phyloP scores from a whole-genome alignment of 1,140 invertebrate species.

The Tetramorium alpestre region DNA sequence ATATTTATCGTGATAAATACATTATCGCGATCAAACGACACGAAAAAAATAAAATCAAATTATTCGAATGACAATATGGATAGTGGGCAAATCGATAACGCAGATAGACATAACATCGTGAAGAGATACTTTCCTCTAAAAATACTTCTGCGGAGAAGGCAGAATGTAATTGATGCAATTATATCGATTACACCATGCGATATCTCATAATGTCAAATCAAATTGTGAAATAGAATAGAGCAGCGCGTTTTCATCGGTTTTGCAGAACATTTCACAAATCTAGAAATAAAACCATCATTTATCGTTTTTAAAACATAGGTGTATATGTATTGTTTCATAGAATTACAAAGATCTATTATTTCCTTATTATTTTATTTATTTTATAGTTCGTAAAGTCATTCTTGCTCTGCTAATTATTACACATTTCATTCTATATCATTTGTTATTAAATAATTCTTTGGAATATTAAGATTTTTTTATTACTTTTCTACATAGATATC shows the following conservation, averaged over 20 bases:
- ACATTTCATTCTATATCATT: neutral
- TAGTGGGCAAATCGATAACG: conserved; percentile 14
- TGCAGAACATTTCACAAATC: neutral
- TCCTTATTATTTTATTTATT: neutral
- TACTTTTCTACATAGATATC: neutral
- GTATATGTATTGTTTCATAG: neutral
- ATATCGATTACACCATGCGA: neutral
- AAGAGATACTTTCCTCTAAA: neutral
- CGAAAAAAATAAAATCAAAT: neutral
- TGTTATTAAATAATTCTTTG: neutral
- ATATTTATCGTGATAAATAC: conserved; percentile 4
- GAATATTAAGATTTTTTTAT: neutral
- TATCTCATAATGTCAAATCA: neutral
- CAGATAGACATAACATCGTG: neutral
- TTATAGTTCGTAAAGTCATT: neutral
- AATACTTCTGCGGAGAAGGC: neutral
- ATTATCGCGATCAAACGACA: neutral
- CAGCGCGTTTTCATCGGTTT: neutral
- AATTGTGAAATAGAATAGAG: neutral
- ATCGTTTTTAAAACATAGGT: neutral
- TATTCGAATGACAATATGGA: neutral
- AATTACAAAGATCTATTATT: neutral
- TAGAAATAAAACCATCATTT: neutral
- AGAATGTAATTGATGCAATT: neutral
- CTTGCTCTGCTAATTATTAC: neutral